Evolutionary conservation across 1,140 invertebrate species (phyloP).

Genomic region (Meloidogyne chitwoodi): DNA sequence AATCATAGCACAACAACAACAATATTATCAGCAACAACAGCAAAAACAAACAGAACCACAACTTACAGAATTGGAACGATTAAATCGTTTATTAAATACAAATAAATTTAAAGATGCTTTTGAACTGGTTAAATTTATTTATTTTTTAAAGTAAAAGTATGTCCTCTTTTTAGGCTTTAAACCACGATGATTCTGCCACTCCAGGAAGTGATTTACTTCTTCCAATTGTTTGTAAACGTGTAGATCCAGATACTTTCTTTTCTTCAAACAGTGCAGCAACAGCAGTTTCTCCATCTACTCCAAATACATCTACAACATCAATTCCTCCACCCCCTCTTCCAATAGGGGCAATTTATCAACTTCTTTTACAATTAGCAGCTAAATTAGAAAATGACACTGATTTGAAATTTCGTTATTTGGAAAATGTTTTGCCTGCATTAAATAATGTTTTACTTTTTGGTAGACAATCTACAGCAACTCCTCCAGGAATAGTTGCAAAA

Average conservation of each 20-base stretch:
- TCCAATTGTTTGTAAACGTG: slow-evolving; percentile 32
- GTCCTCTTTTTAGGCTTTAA: slow-evolving; percentile 19
- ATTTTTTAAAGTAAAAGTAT: background rate
- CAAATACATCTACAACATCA: background rate
- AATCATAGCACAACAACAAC: slow-evolving; percentile 9
- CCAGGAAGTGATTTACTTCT: background rate
- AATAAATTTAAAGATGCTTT: slow-evolving; percentile 26
- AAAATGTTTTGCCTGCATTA: slow-evolving; percentile 22
- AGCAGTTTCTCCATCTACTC: background rate
- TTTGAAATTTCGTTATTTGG: slow-evolving; percentile 30
- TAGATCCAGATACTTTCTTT: slow-evolving; percentile 31
- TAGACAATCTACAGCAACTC: background rate
- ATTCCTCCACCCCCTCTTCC: slow-evolving; percentile 13
- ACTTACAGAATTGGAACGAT: background rate
- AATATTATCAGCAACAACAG: background rate
- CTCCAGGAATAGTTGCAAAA: background rate
- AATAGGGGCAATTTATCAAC: background rate
- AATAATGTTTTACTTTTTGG: slow-evolving; percentile 11
- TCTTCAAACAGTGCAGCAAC: background rate
- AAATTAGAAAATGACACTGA: slow-evolving; percentile 25
- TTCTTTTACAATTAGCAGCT: slow-evolving; percentile 11
- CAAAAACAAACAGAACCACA: slow-evolving; percentile 7
- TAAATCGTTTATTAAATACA: slow-evolving; percentile 22
- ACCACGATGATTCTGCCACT: slow-evolving; percentile 8
- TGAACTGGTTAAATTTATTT: slow-evolving; percentile 16